Evolutionary conservation across 2,888 invertebrate genomes (phyloP).

Genomic region (Amiota communis): DNA sequence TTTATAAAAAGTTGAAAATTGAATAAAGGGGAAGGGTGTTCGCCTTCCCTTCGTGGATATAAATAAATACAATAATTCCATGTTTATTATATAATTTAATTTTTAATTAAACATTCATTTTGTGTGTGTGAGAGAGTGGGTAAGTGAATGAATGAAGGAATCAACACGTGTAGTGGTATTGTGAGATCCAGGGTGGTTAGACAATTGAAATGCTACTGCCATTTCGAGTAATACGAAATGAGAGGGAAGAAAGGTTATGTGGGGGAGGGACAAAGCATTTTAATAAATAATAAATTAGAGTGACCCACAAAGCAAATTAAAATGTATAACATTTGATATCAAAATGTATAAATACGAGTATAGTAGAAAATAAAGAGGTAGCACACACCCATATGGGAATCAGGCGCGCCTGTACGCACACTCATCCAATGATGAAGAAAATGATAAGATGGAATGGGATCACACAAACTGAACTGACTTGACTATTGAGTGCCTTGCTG

Average conservation of each 20-base stretch:
- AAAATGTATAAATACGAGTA: slow-evolving; percentile 1
- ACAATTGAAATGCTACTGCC: not conserved
- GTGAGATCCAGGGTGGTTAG: not conserved
- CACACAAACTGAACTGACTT: too few species aligned
- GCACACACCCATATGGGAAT: slow-evolving; percentile 5
- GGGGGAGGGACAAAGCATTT: slow-evolving; percentile 12
- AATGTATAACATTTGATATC: not conserved
- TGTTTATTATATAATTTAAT: slow-evolving; percentile 36
- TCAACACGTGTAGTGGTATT: slow-evolving; percentile 15
- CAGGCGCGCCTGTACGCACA: not conserved
- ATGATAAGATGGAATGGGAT: too few species aligned
- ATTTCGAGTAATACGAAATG: not conserved
- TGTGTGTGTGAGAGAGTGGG: too few species aligned
- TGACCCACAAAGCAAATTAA: not conserved
- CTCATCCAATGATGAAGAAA: not conserved
- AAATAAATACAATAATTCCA: slow-evolving; percentile 17
- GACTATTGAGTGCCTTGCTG: too few species aligned
- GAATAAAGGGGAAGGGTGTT: too few species aligned
- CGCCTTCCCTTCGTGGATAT: too few species aligned
- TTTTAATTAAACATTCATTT: too few species aligned
- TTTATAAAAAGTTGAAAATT: too few species aligned
- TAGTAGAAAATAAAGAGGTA: not conserved
- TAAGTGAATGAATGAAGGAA: not conserved
- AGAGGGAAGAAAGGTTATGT: not conserved
- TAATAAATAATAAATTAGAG: slow-evolving; percentile 20